These are phyloP conservation scores for Neopipo cinnamomea DNA, from an alignment of 2,113 vertebrate species.

Conservation along the genomic window DNA sequence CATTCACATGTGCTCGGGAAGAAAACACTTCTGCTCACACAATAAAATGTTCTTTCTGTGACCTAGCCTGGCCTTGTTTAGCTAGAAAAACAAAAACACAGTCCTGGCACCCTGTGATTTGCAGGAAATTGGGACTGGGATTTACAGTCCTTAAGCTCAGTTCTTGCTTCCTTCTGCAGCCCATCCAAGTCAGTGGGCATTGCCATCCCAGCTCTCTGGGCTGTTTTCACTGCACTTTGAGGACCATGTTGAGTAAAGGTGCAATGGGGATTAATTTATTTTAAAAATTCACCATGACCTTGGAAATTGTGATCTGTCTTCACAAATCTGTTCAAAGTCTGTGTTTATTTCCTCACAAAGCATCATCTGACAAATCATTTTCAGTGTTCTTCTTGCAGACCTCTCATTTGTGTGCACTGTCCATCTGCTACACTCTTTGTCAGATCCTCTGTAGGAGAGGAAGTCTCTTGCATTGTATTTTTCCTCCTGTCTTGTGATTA, in stretches of 20 bases:
- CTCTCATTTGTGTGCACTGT: not conserved
- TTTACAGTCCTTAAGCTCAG: not conserved
- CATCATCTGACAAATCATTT: not conserved
- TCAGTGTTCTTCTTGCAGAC: not conserved
- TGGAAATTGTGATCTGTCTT: not conserved
- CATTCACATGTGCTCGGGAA: not conserved
- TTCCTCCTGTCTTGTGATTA: not conserved
- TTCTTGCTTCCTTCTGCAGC: not conserved
- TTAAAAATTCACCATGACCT: rapidly evolving
- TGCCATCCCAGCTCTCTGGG: not conserved
- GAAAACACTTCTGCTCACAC: not conserved
- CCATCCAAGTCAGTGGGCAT: rapidly evolving
- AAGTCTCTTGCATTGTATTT: not conserved
- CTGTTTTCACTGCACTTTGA: not conserved
- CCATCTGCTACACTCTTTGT: not conserved
- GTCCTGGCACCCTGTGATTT: not conserved
- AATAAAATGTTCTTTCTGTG: not conserved
- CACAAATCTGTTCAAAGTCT: not conserved
- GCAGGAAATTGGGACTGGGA: not conserved
- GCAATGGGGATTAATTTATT: not conserved
- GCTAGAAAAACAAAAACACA: not conserved
- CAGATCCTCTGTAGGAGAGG: not conserved
- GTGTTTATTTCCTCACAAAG: not conserved
- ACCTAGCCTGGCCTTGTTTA: not conserved
- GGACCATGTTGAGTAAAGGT: rapidly evolving